Evolutionary conservation across 1,140 invertebrate species (phyloP), one percentile per base, ranked within the genome.

Genomic region (Nephotettix cincticeps): DNA sequence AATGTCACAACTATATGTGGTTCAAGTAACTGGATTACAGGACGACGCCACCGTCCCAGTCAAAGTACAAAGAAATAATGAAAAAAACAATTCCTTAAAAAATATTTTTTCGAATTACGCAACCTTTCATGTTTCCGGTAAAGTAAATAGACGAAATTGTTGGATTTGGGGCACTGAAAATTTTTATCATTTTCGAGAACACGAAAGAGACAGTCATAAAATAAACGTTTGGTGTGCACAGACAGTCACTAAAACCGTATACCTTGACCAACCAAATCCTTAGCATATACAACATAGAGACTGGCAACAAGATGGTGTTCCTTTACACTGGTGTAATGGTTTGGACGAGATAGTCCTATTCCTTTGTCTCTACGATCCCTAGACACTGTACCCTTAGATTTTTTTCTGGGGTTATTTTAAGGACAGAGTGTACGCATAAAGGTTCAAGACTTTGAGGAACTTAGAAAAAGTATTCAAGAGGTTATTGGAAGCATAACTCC

Each of bases 311-410:
- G 79, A 83, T 76, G 79, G 78, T 28, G 79, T 78, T 36, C 79
- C 78, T 56, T 70, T 74, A 32, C 79, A 83, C 76, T 80, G 75
- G 65, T 30, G 58, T 43, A 47, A 68, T n/a, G n/a, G 17, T 47
- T 17, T 71, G 78, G 80, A 2, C 72, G 77, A n/a, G 27, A 75
- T 66, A 78, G 66, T 47, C 66, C 81, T 27, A 75, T 82, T 67
- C 61, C 63, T 54, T 73, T 47, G 71, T 81, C 68, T 77, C 80
- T n/a, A 73, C 79, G 69, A 80, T 77, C 65, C 40, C 78, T 77
- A 30, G 81, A 83, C 75, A 70, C 82, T 65, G 78, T 73, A 32
- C 79, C 78, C 28, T 68, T 78, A 40, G 80, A 82, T 76, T 83
- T 80, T 78, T 80, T 80, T 74, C n/a, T 4, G 6, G 47, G 23